These are phyloP conservation scores for Sminthurinus aureus DNA, from an alignment of 2,888 invertebrate genomes.

Conservation along the genomic window DNA sequence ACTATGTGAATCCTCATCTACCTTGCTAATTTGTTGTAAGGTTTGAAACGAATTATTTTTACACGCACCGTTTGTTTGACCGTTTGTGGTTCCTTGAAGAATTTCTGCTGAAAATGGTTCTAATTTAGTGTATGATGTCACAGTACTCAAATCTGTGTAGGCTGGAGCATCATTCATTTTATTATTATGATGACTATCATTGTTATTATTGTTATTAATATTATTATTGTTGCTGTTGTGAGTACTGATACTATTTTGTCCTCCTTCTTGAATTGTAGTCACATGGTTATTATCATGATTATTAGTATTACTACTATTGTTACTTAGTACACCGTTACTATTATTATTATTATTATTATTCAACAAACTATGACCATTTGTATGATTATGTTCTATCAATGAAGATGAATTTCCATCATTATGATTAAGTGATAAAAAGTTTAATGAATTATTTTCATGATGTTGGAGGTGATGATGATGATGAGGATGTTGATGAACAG, in stretches of 20 bases:
- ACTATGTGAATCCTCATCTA: not conserved
- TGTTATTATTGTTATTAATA: not conserved
- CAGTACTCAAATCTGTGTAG: slow-evolving; percentile 74
- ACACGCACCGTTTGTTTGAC: slow-evolving; percentile 49
- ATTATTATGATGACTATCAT: not conserved
- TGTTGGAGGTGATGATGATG: slow-evolving; percentile 20
- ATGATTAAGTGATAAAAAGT: slow-evolving; percentile 1
- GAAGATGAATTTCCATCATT: not conserved
- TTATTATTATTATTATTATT: not conserved
- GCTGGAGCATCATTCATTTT: slow-evolving; percentile 62
- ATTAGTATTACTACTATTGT: not conserved
- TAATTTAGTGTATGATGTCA: slow-evolving; percentile 72
- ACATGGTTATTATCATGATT: not conserved
- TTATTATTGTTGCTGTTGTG: not conserved
- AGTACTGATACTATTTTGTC: not conserved
- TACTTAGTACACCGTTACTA: not conserved
- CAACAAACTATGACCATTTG: not conserved
- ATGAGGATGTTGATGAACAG: slow-evolving; percentile 1
- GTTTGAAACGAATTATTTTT: slow-evolving; percentile 51
- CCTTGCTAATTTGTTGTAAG: slow-evolving; percentile 50
- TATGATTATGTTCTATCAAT: not conserved
- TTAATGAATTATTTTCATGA: not conserved
- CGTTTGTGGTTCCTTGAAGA: slow-evolving; percentile 64
- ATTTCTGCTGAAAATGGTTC: slow-evolving; percentile 73
- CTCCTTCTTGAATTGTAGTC: not conserved